Base-by-base conservation (phyloP, 2,113 vertebrate species). In the Pionites leucogaster region DNA sequence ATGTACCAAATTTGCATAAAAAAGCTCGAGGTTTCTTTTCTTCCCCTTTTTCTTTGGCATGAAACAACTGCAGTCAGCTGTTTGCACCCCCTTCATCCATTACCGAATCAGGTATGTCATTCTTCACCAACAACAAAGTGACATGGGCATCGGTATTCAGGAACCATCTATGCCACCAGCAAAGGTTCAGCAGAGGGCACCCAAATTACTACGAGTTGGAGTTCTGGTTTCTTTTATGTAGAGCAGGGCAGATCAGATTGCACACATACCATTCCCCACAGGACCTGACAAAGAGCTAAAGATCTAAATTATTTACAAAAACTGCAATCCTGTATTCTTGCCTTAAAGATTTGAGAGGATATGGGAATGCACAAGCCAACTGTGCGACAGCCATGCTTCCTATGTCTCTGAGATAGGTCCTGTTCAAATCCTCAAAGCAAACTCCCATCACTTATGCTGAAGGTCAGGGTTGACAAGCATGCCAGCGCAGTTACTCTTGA, bases 281-380 rank as follows among this genome's bases (percentile, higher is more conserved):
- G 82, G 49, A 86, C n/a, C 59, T 47, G 71, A 83, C 57, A 83
- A 88, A 67, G 78, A 88, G 52, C 27, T 63, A 80, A 91, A 72
- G 39, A 59, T 67, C 83, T 93, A 70, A 93, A 93, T 93, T 88
- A 86, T 92, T 96, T 93, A 92, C 63, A 63, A 86, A 96, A 77
- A 46, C 52, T 55, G 59, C 35, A 86, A 46, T 81, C 70, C 71
- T 77, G 72, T 70, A 37, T 92, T 88, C 67, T 88, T 0, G 0
- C 41, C 71, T 82, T 80, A 88, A 93, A 88, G 70, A 44, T 62
- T 68, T 41, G 82, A 90, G 44, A 44, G 53, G 44, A 72, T 72
- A 37, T 69, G 62, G 44, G 75, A 69, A 57, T 49, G 68, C 0
- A 6, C 8, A 19, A 65, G 53, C 71, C 59, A 83, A 70, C 49